Conservation (phyloP, 2,113 vertebrate species). For the Poecile atricapillus region DNA sequence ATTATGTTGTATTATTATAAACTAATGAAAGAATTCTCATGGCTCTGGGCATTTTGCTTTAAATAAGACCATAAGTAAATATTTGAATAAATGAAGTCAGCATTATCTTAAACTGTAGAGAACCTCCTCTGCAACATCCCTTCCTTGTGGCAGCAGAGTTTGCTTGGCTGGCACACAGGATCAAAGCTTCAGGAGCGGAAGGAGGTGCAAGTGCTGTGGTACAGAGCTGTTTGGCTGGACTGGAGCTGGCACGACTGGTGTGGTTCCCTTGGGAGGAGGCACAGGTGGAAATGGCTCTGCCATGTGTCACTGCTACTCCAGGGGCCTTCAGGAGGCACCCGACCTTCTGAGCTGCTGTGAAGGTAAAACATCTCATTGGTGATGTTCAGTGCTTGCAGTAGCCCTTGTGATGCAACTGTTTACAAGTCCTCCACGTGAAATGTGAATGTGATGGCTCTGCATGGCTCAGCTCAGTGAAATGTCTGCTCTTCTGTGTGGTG, state of each 20-base stretch:
- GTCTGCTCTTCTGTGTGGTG: background rate
- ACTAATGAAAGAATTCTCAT: background rate
- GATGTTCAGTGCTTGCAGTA: background rate
- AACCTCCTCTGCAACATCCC: background rate
- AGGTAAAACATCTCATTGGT: background rate
- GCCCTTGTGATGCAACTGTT: background rate
- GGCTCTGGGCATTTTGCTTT: background rate
- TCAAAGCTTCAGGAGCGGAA: background rate
- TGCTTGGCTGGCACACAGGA: background rate
- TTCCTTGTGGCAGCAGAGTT: background rate
- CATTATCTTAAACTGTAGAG: background rate
- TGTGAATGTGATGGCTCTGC: rapidly evolving
- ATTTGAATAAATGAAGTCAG: background rate
- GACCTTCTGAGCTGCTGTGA: background rate
- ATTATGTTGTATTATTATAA: background rate
- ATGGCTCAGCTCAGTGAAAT: background rate
- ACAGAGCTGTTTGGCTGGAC: background rate
- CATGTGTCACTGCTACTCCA: background rate
- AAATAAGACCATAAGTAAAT: background rate
- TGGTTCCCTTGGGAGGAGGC: background rate
- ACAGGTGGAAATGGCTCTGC: background rate
- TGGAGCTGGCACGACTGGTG: background rate
- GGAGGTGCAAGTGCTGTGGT: background rate
- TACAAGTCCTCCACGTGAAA: background rate
- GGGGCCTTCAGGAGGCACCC: rapidly evolving